Conservation (phyloP, 2,113 vertebrate species). For the Hymenochirus boettgeri region DNA sequence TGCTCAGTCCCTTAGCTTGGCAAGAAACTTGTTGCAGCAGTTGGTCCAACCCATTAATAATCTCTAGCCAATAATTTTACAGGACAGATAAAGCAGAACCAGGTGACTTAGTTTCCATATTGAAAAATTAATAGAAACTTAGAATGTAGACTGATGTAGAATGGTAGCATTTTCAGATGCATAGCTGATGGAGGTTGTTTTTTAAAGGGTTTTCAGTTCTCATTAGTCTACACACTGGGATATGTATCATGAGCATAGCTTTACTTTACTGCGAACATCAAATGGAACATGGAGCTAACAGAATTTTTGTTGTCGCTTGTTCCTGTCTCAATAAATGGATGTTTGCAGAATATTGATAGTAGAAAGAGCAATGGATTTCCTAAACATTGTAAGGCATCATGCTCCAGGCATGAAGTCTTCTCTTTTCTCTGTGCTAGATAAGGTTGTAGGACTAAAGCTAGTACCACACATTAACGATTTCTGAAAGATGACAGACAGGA, state of each 20-base stretch:
- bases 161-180: too few species aligned
- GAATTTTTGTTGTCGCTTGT: conserved; percentile 11
- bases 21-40: too few species aligned
- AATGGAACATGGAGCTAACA: conserved; percentile 10
- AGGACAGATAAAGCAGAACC: too few species aligned
- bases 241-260: conserved; percentile 3
- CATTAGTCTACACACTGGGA: conserved; percentile 16
- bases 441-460: too few species aligned
- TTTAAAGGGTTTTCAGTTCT: not conserved
- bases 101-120: too few species aligned
- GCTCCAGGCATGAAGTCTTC: not conserved
- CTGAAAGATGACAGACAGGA: too few species aligned
- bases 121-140: too few species aligned
- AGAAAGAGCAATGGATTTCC: not conserved
- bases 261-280: conserved; percentile 4
- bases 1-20: too few species aligned
- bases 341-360: not conserved
- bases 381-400: not conserved
- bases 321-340: conserved; percentile 4
- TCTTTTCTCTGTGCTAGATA: not conserved
- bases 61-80: too few species aligned
- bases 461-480: too few species aligned
- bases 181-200: conserved; percentile 3
- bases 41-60: too few species aligned
- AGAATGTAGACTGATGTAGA: too few species aligned